Percentiles rank a stretch among this genome's conserved stretches.
Conservation (phyloP, 2,113 vertebrate species). For the Petrocephalus microphthalmus region DNA sequence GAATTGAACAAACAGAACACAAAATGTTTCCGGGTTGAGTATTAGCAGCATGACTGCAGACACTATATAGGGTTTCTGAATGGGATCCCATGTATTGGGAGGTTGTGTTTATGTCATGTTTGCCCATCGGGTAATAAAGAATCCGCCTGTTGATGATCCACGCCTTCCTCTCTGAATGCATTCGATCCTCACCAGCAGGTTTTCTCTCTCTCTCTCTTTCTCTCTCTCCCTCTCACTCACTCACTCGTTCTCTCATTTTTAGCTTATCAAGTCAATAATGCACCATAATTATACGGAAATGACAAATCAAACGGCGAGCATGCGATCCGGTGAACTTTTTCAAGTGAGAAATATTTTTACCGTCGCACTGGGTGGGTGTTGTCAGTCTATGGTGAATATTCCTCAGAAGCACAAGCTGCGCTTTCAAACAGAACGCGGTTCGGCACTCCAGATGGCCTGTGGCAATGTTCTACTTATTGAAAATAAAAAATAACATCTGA, state of each 20-base stretch:
- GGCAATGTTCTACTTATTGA: slow-evolving; percentile 17
- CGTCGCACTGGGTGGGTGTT: slow-evolving; percentile 4
- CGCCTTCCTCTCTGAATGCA: background rate
- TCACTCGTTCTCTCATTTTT: background rate
- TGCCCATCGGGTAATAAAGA: background rate
- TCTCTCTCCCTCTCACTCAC: background rate
- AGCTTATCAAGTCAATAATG: background rate
- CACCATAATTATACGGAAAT: background rate
- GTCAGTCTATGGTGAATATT: slow-evolving; percentile 18
- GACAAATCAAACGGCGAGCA: slow-evolving; percentile 4
- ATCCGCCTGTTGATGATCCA: background rate
- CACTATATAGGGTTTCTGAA: slow-evolving; percentile 36
- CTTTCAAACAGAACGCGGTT: slow-evolving; percentile 13
- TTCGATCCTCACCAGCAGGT: background rate
- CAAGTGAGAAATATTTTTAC: background rate
- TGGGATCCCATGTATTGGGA: slow-evolving; percentile 51
- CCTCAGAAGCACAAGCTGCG: slow-evolving; percentile 7
- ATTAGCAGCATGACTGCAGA: slow-evolving; percentile 58
- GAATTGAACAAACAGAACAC: no score
- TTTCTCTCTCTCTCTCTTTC: background rate
- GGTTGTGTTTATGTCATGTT: background rate
- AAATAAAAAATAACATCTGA: slow-evolving; percentile 19
- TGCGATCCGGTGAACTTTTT: slow-evolving; percentile 4
- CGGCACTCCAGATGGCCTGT: slow-evolving; percentile 17
- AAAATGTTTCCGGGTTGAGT: slow-evolving; percentile 43